Evolutionary conservation across 2,797 vertebrate genomes (phyloP).

Genomic region (Perodicticus potto): DNA sequence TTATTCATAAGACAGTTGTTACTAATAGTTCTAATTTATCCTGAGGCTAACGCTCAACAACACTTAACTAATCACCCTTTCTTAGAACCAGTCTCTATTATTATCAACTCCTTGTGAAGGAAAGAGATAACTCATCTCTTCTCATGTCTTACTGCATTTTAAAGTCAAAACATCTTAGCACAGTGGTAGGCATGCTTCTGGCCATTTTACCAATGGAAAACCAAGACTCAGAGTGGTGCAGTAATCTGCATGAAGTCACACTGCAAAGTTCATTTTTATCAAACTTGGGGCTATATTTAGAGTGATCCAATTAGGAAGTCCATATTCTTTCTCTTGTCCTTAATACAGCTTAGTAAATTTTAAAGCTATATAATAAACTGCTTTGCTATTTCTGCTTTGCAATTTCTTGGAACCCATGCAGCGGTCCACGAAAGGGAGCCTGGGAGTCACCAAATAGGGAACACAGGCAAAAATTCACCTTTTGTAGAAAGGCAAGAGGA

Average conservation of each 20-base stretch:
- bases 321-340: background rate
- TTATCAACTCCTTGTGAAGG: background rate
- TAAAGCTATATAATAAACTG: background rate
- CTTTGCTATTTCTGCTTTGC: background rate
- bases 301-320: background rate
- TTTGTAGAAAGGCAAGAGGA: conserved; percentile 3
- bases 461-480: background rate
- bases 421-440: background rate
- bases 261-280: background rate
- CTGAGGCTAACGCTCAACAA: conserved; percentile 33
- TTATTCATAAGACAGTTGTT: conserved; percentile 45
- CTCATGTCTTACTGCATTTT: background rate
- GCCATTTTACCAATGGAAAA: background rate
- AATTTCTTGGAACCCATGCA: background rate
- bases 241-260: background rate
- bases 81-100: conserved; percentile 31
- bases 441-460: background rate
- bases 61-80: background rate
- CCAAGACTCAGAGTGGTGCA: background rate
- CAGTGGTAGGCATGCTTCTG: background rate
- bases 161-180: background rate
- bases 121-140: conserved; percentile 20
- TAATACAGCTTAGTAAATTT: conserved; percentile 28
- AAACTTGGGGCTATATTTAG: conserved; percentile 5
- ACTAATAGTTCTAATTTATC: conserved; percentile 37